Conservation (phyloP, 2,888 invertebrate genomes). For the Dryobota labecula region DNA sequence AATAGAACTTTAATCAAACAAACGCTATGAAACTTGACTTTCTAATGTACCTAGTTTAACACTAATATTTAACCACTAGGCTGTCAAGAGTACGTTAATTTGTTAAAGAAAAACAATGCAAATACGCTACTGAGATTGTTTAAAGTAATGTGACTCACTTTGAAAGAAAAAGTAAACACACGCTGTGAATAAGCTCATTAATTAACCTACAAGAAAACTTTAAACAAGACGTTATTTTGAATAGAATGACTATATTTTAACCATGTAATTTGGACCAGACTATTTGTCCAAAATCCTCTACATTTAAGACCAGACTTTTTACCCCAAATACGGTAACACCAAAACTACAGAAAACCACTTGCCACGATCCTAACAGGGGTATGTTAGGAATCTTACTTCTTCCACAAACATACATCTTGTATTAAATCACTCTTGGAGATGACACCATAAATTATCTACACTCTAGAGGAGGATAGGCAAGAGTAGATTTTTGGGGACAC, state of each 20-base stretch:
- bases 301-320: neutral
- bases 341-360: neutral
- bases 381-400: no score
- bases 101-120: constrained; percentile 40
- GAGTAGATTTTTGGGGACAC: neutral
- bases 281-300: neutral
- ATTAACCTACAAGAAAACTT: constrained; percentile 10
- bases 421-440: neutral
- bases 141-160: constrained; percentile 20
- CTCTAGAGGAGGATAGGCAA: no score
- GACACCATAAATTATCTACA: neutral
- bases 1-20: constrained; percentile 16
- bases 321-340: neutral
- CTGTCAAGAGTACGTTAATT: constrained; percentile 39
- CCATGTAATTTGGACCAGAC: neutral
- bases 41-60: constrained; percentile 29
- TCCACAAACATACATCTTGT: no score
- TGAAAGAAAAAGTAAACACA: constrained; percentile 32
- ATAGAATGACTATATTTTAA: no score
- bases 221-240: no score
- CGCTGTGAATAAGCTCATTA: constrained; percentile 15
- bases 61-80: constrained; percentile 37
- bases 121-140: constrained; percentile 33
- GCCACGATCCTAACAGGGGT: no score
- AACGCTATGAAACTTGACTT: constrained; percentile 18